Evolutionary conservation across 2,888 invertebrate genomes (phyloP), one percentile per base, ranked within the genome.

Genomic region (Sesamia inferens): DNA sequence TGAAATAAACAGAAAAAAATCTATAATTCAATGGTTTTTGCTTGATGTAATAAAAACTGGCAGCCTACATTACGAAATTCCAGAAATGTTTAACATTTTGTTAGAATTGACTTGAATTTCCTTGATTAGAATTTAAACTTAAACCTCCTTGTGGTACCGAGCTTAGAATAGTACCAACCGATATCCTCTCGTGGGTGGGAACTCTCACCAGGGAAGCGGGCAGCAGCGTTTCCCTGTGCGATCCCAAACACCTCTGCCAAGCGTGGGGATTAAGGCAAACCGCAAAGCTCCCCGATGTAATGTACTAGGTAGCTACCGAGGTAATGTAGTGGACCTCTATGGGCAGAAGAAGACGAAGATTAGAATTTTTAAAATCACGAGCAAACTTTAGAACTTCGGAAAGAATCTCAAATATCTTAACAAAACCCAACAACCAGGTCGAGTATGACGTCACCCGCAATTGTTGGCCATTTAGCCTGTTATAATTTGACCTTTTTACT

Each of bases 401-500:
- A 65, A 48, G 22, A 54, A 63, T 61, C 57, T 68, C 19, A 47
- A 68, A 66, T 63, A 59, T 69, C 16, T 51, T 19, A 80, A 64
- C 13, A 54, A n/a, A 51, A 47, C 13, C 47, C 16, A 13, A 64
- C 19, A 71, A 76, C 58, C 71, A 71, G 74, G 51, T 57, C 71
- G 66, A 75, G 57, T 73, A 81, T 76, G 79, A 84, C 80, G 73
- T 77, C 79, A 85, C 11, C 19, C 10, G 22, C 75, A 62, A 85
- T 72, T 77, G 75, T 79, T 57, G 16, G 51, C 58, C 68, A 72
- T 73, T 54, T 63, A 72, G 71, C 72, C 69, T 44, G 69, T 74
- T 79, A 72, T 67, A 75, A 72, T 78, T 76, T 77, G 83, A 83
- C 85, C 85, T 85, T 81, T 84, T 87, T 74, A 79, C 71, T 78